Conservation (phyloP, 2,797 vertebrate species). For the Poliocrania exsul region DNA sequence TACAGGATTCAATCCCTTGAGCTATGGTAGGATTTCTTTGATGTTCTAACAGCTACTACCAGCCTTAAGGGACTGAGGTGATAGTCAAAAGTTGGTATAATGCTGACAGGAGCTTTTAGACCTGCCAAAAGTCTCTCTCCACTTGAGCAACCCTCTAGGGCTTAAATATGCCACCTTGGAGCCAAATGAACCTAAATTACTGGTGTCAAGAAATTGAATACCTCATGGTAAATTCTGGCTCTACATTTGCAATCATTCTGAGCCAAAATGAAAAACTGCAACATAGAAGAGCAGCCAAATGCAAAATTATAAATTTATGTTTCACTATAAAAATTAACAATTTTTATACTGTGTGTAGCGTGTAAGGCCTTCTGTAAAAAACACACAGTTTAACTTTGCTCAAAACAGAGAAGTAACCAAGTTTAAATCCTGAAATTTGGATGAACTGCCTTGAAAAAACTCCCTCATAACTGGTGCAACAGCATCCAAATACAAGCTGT, state of each 20-base stretch:
- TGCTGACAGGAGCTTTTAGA: not conserved
- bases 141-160: not conserved
- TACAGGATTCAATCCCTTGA: not conserved
- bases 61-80: not conserved
- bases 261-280: not conserved
- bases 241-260: not conserved
- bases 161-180: not conserved
- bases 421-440: not conserved
- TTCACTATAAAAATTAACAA: not conserved
- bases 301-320: not conserved
- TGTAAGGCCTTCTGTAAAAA: not conserved
- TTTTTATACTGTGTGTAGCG: no score
- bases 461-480: not conserved
- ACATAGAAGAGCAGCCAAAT: not conserved
- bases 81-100: not conserved
- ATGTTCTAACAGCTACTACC: not conserved
- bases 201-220: not conserved
- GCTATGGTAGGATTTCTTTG: not conserved
- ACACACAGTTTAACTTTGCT: not conserved
- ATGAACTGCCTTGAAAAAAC: not conserved
- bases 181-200: not conserved
- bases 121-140: not conserved
- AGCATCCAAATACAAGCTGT: not conserved
- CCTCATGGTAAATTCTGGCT: not conserved
- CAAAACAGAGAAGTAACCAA: not conserved